Base-by-base conservation (phyloP, 2,113 vertebrate species). In the Herpailurus yagouaroundi region DNA sequence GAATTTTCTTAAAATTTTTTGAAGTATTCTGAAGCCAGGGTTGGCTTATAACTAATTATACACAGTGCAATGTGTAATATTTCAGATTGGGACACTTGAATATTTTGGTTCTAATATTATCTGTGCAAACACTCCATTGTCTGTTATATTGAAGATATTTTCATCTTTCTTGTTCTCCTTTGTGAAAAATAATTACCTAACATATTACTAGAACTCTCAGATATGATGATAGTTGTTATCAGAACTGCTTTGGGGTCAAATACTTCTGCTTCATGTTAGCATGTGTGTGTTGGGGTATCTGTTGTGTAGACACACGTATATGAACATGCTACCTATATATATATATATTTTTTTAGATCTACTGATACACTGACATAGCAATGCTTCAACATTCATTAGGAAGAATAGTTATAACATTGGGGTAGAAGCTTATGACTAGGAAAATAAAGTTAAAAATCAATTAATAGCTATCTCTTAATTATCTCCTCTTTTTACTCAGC, bases 171-270 rank as follows among this genome's bases (percentile, higher is more conserved):
- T 15, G 0, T 90, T 83, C 7, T 94, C 3, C 55, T 93, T 57
- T 91, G 66, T 66, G 60, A 85, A 93, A 95, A 91, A 74, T n/a
- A 89, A 77, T 83, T 71, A 57, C 27, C 48, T 91, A 52, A 50
- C 1, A 0, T 82, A n/a, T 89, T 76, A 57, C 52, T 91, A 95
- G 45, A 82, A 31, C 60, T 88, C 16, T 69, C 16, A 79, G 33
- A 60, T 63, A 14, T 79, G 15, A 41, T 68, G 21, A 45, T 5
- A 92, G 6, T 64, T 64, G 13, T 77, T 89, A 36, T 16, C 7
- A 71, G 52, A 45, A 92, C 18, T 92, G 73, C 68, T 79, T 33
- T 36, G 27, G 7, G 57, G 19, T 13, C 60, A 73, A 2, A 33
- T 89, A 68, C 63, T 74, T 89, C 63, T 87, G 27, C 14, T 83